Base-by-base conservation (phyloP, 1,140 invertebrate genomes). In the Lycorma delicatula region DNA sequence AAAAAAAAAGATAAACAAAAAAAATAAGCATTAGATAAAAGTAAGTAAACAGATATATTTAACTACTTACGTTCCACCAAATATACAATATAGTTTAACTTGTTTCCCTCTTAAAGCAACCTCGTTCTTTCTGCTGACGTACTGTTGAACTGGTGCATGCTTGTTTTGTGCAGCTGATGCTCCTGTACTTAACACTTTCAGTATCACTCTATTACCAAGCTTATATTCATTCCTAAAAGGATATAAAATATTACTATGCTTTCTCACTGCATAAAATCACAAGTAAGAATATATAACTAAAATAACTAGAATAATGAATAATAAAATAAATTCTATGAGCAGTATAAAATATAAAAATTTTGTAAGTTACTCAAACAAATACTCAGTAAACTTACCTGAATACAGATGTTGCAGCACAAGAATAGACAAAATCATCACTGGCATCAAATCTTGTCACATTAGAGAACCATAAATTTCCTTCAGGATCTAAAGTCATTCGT, bases 381-480 rank as follows among this genome's bases (percentile, higher is more conserved):
- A 4, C 26, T n/a, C n/a, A n/a, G n/a, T n/a, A n/a, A n/a, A 31
- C 53, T 58, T 63, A 73, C 70, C 73, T 69, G 68, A 91, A 93
- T 1, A 84, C 73, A 0, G 90, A 93, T 31, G 89, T 87, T 0
- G 91, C 92, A 3, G 90, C 87, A 67, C 93, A 97, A 44, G 88
- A 88, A 68, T 97, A 97, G 55, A 81, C 82, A 69, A 85, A 91
- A 64, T 93, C 84, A 12, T 84, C 79, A 51, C 85, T 87, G 6
- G 83, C 81, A 72, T 97, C 93, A n/a, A 79, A 68, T 54, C 81
- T 79, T 1, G 91, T 95, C 4, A 97, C 86, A 74, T 96, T 95
- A 23, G 91, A 92, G 74, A 96, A 96, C 86, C 91, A 94, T 0
- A 97, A 74, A 65, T 88, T 91, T 31, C 93, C 93, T 75, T 95